These are phyloP conservation scores for Thryonomys swinderianus DNA, from an alignment of 2,113 vertebrate species.

Conservation along the genomic window DNA sequence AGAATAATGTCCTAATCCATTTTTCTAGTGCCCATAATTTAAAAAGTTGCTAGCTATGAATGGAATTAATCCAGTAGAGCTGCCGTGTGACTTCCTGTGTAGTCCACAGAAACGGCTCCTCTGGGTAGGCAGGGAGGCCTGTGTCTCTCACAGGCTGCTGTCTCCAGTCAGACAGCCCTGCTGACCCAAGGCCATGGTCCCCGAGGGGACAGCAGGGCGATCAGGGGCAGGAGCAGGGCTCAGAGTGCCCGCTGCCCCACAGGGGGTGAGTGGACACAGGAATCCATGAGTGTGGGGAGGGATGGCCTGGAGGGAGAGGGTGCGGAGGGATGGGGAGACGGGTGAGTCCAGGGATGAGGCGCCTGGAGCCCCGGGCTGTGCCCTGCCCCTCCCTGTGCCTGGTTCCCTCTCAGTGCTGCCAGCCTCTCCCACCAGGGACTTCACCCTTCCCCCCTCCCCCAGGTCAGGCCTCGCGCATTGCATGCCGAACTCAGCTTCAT, in stretches of 20 bases:
- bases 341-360: too few species aligned
- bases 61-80: not conserved
- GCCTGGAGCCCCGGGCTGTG: not conserved
- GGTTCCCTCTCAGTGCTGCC: not conserved
- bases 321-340: not conserved
- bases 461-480: accelerated
- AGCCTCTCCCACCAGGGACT: accelerated
- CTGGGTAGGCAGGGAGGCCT: too few species aligned
- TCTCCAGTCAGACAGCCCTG: not conserved
- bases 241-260: not conserved
- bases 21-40: not conserved
- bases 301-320: accelerated
- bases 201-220: too few species aligned
- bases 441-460: not conserved
- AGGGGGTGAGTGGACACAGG: not conserved
- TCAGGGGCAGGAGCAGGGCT: not conserved
- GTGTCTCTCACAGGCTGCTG: accelerated
- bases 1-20: not conserved
- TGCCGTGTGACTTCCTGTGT: too few species aligned
- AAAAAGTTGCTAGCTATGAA: not conserved
- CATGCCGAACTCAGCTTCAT: constrained; percentile 44
- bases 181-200: not conserved
- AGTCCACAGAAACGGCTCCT: not conserved
- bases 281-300: not conserved
- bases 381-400: accelerated